Conservation (phyloP, 2,888 invertebrate genomes). For the Odontomyia ornata region DNA sequence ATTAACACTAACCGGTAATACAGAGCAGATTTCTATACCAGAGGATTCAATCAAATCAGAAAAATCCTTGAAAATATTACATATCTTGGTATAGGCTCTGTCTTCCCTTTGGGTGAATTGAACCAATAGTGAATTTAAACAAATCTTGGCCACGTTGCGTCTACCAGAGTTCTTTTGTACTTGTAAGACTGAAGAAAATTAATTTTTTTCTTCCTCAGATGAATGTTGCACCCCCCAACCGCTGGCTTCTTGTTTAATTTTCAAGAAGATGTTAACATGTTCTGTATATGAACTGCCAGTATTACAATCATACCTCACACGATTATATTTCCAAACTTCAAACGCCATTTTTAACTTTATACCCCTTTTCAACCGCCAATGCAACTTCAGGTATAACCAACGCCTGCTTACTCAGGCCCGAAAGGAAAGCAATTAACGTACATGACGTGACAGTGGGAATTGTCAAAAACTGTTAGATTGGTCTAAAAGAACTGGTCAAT, state of each 20-base stretch:
- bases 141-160: background rate
- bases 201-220: background rate
- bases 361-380: too few relatives aligned
- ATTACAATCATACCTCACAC: slow-evolving; percentile 81
- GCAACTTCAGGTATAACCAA: too few relatives aligned
- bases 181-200: too few relatives aligned
- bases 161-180: background rate
- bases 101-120: background rate
- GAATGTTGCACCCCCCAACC: too few relatives aligned
- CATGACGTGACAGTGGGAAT: too few relatives aligned
- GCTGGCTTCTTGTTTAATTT: too few relatives aligned
- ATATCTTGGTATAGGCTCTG: background rate
- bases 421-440: too few relatives aligned
- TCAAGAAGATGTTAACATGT: too few relatives aligned
- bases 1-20: background rate
- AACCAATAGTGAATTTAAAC: background rate
- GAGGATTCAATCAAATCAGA: background rate
- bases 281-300: background rate
- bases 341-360: too few relatives aligned
- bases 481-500: too few relatives aligned
- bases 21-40: background rate
- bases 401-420: too few relatives aligned
- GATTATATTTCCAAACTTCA: slow-evolving; percentile 99
- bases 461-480: too few relatives aligned
- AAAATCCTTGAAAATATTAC: background rate